Percentiles rank a stretch among this genome's conserved stretches.
phyloP scores from a whole-genome alignment of 1,140 invertebrate genomes.

The Druon quercuslanigerum region DNA sequence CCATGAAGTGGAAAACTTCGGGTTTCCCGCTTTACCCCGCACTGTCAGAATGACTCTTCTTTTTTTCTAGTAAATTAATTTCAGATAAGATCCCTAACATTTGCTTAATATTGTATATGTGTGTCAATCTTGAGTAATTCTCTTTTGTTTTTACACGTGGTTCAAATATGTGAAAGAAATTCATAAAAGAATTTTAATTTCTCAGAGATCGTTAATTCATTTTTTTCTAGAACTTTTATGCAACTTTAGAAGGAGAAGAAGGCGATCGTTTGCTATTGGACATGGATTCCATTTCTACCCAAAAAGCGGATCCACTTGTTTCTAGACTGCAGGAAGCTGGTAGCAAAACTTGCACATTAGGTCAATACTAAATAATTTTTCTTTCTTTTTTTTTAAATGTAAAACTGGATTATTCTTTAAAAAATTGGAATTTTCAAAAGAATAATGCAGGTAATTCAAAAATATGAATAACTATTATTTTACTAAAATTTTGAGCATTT shows the following conservation, averaged over 20 bases:
- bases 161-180: not conserved
- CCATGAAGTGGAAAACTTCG: too few relatives aligned
- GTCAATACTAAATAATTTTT: constrained; percentile 50
- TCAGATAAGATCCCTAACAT: constrained; percentile 22
- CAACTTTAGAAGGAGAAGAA: constrained; percentile 57
- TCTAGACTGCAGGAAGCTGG: constrained; percentile 52
- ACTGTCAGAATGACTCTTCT: not conserved
- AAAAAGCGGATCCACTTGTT: constrained; percentile 49
- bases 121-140: constrained; percentile 34
- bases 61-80: not conserved
- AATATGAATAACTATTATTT: too few relatives aligned
- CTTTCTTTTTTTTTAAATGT: too few relatives aligned
- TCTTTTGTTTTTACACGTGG: not conserved
- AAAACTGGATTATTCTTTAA: not conserved
- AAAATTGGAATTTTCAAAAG: not conserved
- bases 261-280: constrained; percentile 66
- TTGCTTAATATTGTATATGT: constrained; percentile 6
- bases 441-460: too few relatives aligned
- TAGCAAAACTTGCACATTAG: constrained; percentile 65
- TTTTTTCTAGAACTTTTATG: constrained; percentile 40
- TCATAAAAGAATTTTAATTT: not conserved
- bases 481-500: constrained; percentile 9
- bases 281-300: constrained; percentile 63
- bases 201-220: not conserved
- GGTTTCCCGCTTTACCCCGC: too few relatives aligned